A percentile compares a stretch with the other conserved stretches of the same genome.
Conservation (phyloP, 2,113 vertebrate genomes). For the Xiphophorus couchianus region DNA sequence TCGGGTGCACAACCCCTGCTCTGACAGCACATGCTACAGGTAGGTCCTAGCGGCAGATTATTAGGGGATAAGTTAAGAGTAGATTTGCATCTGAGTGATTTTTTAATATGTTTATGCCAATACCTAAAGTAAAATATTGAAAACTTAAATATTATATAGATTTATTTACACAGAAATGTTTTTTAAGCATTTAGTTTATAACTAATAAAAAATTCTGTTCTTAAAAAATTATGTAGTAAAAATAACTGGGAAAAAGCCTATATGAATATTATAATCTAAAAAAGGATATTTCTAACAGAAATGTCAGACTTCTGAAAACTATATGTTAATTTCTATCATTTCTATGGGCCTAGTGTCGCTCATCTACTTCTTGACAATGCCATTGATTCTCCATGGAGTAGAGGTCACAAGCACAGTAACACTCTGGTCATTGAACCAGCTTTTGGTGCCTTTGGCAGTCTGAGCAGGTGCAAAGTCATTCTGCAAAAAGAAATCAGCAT, state of each 20-base stretch:
- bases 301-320: too few relatives aligned
- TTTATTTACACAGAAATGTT: neutral
- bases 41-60: slow-evolving; percentile 49
- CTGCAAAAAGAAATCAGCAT: neutral
- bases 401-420: neutral
- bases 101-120: neutral
- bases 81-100: neutral
- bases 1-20: slow-evolving; percentile 88
- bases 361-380: neutral
- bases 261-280: too few relatives aligned
- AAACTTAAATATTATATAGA: neutral
- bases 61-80: neutral
- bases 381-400: neutral
- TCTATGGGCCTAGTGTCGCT: neutral
- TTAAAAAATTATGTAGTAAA: too few relatives aligned
- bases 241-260: too few relatives aligned
- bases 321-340: too few relatives aligned
- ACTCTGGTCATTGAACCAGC: neutral
- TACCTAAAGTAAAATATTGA: neutral
- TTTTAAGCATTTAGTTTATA: neutral
- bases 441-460: neutral
- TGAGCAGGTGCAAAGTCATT: neutral
- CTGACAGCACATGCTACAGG: slow-evolving; percentile 95
- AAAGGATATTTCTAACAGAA: too few relatives aligned
- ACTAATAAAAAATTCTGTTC: neutral